Evolutionary conservation across 1,140 invertebrate genomes (phyloP).

Genomic region (Neodiprion lecontei): DNA sequence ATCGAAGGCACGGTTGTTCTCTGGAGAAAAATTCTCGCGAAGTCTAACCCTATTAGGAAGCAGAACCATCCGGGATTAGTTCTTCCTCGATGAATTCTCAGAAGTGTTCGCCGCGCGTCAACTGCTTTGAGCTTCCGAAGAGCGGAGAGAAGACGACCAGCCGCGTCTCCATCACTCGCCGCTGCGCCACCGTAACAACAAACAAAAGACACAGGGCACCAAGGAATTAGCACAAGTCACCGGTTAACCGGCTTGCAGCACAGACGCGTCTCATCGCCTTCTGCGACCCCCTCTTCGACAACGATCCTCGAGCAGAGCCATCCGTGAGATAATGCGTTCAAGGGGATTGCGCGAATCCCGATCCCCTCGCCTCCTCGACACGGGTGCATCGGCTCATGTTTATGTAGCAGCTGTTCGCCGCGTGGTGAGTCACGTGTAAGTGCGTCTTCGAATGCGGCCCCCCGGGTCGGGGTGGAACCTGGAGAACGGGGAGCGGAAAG

Average conservation of each 20-base stretch:
- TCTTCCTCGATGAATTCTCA: neutral
- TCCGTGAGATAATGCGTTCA: neutral
- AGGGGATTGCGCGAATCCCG: neutral
- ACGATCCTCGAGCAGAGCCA: neutral
- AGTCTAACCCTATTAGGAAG: neutral
- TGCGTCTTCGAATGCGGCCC: neutral
- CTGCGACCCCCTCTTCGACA: neutral
- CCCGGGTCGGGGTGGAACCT: neutral
- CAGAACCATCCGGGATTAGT: neutral
- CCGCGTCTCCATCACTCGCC: no score
- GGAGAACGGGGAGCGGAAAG: neutral
- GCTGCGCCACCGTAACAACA: neutral
- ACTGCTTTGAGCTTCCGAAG: neutral
- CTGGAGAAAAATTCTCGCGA: neutral
- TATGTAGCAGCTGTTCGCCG: neutral
- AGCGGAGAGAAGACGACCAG: no score
- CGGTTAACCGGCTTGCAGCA: neutral
- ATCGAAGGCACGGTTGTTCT: no score
- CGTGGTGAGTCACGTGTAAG: neutral
- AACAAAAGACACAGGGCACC: neutral
- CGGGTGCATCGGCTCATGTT: neutral
- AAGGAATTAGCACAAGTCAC: conserved; percentile 7
- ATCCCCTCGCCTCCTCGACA: neutral
- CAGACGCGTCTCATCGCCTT: neutral
- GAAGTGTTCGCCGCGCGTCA: neutral